Evolutionary conservation across 2,797 vertebrate species (phyloP).

Genomic region (Hafferia zeledoni): DNA sequence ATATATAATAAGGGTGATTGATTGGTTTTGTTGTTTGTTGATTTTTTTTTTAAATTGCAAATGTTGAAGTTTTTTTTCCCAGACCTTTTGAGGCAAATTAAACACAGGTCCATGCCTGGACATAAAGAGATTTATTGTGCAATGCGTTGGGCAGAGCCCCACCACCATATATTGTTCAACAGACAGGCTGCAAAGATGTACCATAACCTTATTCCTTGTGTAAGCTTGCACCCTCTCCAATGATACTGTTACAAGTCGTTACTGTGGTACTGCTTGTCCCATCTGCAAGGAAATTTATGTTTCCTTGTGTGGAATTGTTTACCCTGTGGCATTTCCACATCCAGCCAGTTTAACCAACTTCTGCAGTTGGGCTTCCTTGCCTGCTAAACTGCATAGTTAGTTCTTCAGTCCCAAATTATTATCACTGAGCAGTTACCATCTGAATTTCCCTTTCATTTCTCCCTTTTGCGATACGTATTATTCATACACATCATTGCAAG

Average conservation of each 20-base stretch:
- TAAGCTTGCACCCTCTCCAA: neutral
- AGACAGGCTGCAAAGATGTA: neutral
- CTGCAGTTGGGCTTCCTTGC: neutral
- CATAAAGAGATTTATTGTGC: neutral
- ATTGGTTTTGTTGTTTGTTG: neutral
- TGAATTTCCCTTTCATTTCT: neutral
- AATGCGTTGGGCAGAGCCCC: neutral
- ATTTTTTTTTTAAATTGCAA: neutral
- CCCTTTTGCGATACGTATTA: neutral
- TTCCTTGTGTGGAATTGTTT: neutral
- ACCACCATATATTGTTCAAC: rapidly evolving
- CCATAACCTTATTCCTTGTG: neutral
- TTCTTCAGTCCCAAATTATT: neutral
- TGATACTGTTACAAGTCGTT: neutral
- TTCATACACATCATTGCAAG: neutral
- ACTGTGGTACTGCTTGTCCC: neutral
- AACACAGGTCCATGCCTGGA: neutral
- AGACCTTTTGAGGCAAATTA: neutral
- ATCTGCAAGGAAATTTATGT: neutral
- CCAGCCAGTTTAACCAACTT: neutral
- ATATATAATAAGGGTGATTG: neutral
- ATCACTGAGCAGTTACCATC: neutral
- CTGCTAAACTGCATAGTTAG: neutral
- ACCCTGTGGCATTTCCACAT: neutral
- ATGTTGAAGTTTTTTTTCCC: neutral